phyloP scores from a whole-genome alignment of 2,888 invertebrate genomes.

The Zygaena filipendulae region DNA sequence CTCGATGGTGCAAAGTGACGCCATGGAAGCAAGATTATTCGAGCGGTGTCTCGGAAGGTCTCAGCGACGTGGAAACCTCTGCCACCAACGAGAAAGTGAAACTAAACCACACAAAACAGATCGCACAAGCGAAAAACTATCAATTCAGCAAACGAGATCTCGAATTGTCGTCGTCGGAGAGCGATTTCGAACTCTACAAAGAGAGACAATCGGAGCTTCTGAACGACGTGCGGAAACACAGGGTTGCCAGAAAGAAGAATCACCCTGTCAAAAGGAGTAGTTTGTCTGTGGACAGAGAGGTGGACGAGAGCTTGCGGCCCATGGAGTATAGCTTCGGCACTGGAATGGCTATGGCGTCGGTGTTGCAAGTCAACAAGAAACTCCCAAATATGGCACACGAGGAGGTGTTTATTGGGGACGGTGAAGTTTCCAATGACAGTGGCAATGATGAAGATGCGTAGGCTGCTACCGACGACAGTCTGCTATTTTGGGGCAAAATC shows the following conservation, averaged over 20 bases:
- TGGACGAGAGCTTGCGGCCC: slow-evolving; percentile 50
- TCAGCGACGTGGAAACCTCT: slow-evolving; percentile 25
- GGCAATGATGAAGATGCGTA: slow-evolving; percentile 52
- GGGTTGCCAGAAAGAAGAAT: slow-evolving; percentile 42
- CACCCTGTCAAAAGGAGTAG: slow-evolving; percentile 23
- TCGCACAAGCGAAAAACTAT: slow-evolving; percentile 18
- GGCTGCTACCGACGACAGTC: background rate
- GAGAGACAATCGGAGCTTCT: slow-evolving; percentile 29
- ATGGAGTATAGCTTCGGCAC: slow-evolving; percentile 59
- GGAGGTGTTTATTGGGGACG: slow-evolving; percentile 54
- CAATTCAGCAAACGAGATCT: slow-evolving; percentile 41
- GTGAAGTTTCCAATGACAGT: slow-evolving; percentile 56
- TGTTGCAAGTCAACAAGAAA: slow-evolving; percentile 39
- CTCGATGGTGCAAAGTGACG: slow-evolving; percentile 31
- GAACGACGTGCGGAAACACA: slow-evolving; percentile 39
- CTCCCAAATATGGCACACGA: slow-evolving; percentile 35
- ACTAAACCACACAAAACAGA: slow-evolving; percentile 12
- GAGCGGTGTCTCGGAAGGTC: slow-evolving; percentile 24
- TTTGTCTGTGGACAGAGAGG: slow-evolving; percentile 26
- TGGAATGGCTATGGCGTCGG: slow-evolving; percentile 58
- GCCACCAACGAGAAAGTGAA: slow-evolving; percentile 24
- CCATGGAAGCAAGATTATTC: slow-evolving; percentile 16
- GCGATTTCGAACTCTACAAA: slow-evolving; percentile 34
- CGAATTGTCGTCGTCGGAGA: slow-evolving; percentile 44
- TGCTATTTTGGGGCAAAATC: background rate